Conservation (phyloP, 2,888 invertebrate genomes). For the Vanessa cardui region DNA sequence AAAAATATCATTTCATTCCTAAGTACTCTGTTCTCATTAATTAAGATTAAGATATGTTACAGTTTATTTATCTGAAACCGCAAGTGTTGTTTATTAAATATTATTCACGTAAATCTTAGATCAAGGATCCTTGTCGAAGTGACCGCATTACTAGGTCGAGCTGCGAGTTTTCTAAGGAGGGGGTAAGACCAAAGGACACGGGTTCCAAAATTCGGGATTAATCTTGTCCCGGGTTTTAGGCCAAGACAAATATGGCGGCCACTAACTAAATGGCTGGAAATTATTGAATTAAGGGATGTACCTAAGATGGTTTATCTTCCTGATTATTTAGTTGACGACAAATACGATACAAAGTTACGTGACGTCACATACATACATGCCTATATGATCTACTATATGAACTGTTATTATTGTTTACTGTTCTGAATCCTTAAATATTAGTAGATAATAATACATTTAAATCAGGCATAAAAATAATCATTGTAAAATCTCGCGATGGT, state of each 20-base stretch:
- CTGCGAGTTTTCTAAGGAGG: conserved; percentile 10
- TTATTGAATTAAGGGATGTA: conserved; percentile 74
- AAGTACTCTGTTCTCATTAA: background rate
- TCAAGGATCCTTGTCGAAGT: conserved; percentile 26
- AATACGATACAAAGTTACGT: background rate
- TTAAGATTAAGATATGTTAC: background rate
- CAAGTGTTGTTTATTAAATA: conserved; percentile 28
- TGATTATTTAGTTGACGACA: conserved; percentile 22
- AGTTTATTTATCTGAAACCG: conserved; percentile 4
- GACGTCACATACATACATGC: background rate
- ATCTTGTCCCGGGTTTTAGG: conserved; percentile 73
- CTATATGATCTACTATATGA: too few relatives aligned
- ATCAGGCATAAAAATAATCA: too few relatives aligned
- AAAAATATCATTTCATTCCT: too few relatives aligned
- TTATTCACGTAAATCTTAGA: conserved; percentile 26
- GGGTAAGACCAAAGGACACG: conserved; percentile 51
- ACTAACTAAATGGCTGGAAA: conserved; percentile 72
- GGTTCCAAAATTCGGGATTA: conserved; percentile 73
- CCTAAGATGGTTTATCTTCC: conserved; percentile 53
- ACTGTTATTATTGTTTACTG: too few relatives aligned
- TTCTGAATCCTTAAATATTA: too few relatives aligned
- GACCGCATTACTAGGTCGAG: conserved; percentile 22
- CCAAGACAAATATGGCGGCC: conserved; percentile 77
- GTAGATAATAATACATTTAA: too few relatives aligned
- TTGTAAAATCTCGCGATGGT: too few relatives aligned